Conservation (phyloP, 2,113 vertebrate genomes). For the Cyanoliseus patagonus region DNA sequence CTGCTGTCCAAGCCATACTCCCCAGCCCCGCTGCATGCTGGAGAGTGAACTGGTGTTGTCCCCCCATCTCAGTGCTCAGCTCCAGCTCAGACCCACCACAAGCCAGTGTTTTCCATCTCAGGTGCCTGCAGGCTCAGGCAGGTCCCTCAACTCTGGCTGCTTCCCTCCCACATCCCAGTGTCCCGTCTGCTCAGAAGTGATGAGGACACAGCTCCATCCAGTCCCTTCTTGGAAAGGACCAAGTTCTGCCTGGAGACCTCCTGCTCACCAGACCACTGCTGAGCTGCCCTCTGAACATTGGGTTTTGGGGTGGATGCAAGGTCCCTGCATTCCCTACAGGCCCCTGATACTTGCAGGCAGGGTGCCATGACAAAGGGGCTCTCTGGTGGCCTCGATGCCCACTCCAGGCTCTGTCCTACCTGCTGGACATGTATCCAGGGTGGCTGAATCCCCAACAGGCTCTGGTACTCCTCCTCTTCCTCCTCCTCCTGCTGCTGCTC, state of each 20-base stretch:
- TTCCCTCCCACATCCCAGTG: background rate
- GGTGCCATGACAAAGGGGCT: background rate
- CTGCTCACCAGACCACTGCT: background rate
- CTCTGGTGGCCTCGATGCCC: background rate
- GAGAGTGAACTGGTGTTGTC: background rate
- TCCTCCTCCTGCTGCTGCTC: background rate
- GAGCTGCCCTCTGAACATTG: background rate
- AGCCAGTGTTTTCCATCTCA: accelerated
- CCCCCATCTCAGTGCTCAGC: background rate
- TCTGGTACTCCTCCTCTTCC: background rate
- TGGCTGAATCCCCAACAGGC: background rate
- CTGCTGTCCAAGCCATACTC: accelerated
- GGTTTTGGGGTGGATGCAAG: too few relatives aligned
- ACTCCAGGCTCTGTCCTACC: background rate
- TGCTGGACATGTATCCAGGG: background rate
- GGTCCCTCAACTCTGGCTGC: background rate
- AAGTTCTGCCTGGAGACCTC: background rate
- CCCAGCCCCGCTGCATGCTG: background rate
- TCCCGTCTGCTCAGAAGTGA: background rate
- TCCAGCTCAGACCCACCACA: accelerated
- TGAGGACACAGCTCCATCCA: background rate
- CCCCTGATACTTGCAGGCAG: background rate
- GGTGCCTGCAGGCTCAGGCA: background rate
- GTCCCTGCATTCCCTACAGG: background rate
- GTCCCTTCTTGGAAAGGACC: background rate